A percentile compares a stretch with the other conserved stretches of the same genome.
Evolutionary conservation across 1,140 invertebrate genomes (phyloP).

Genomic region (Tetragonula clypearis): DNA sequence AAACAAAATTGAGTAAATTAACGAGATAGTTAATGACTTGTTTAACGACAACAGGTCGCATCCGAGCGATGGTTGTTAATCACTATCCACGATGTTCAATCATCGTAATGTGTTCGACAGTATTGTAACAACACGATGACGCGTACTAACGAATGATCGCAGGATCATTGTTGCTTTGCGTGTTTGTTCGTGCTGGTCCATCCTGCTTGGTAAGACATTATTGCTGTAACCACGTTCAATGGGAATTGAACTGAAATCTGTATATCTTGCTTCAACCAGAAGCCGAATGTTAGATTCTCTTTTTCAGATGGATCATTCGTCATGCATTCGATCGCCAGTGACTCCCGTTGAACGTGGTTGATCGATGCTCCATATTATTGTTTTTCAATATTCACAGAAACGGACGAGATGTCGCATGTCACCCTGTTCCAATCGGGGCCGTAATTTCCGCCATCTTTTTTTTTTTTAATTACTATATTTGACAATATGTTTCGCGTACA

Average conservation of each 20-base stretch:
- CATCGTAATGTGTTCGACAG: slow-evolving; percentile 8
- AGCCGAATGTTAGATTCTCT: background rate
- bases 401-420: slow-evolving; percentile 6
- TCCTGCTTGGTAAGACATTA: slow-evolving; percentile 67
- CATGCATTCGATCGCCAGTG: background rate
- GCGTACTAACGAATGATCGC: slow-evolving; percentile 63
- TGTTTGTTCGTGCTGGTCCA: slow-evolving; percentile 68
- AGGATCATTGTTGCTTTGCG: slow-evolving; percentile 66
- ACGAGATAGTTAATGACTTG: background rate
- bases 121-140: slow-evolving; percentile 15
- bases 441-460: background rate
- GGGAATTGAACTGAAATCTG: background rate
- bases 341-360: slow-evolving; percentile 30
- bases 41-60: background rate
- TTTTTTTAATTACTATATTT: background rate
- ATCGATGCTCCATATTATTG: slow-evolving; percentile 44
- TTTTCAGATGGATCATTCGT: background rate
- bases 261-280: too few relatives aligned
- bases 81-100: background rate
- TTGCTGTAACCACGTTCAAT: slow-evolving; percentile 27
- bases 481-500: background rate
- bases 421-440: too few relatives aligned
- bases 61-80: slow-evolving; percentile 20
- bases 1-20: background rate
- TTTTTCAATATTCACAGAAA: slow-evolving; percentile 33